Base-by-base conservation (phyloP, 2,888 invertebrate genomes). In the Trachelus troglodyta region DNA sequence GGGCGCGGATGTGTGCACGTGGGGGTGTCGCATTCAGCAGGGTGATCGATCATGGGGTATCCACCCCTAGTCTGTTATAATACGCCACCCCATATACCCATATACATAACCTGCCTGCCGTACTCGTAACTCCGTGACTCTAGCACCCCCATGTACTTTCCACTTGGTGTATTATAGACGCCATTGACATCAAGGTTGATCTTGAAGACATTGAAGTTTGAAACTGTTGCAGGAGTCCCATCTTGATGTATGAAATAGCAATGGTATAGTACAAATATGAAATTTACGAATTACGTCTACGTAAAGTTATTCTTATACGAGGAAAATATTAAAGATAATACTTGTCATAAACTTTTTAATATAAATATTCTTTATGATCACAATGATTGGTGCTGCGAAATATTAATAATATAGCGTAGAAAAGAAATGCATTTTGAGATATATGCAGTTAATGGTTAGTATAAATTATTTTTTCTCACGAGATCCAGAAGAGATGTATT, bases 31-130 rank as follows among this genome's bases (percentile, higher is more conserved):
- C 87, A 88, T 90, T 90, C 89, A 89, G 85, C 83, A 83, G 82
- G 85, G 88, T 90, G 90, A 90, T 90, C 90, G 90, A 90, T 90
- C 90, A 90, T 87, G 85, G 85, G 83, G 86, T 88, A 89, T 88
- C 89, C 88, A 86, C 89, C 88, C 88, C 87, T 88, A 82, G 84
- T 86, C 85, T 80, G 86, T 88, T 88, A 86, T 88, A 89, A 89
- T 87, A 86, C 85, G 84, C 81, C 85, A 83, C 82, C 81, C 86
- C 82, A 84, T 82, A 80, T 80, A 80, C 82, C 81, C 81, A 75
- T 83, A 83, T 81, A 79, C 81, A 76, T 80, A 80, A 79, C 80
- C 69, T 69, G 31, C 37, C 74, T 74, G 35, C 31, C 34, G 30
- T 56, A n/a, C 75, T 75, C 33, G 56, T 77, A 76, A 34, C 75